Evolutionary conservation across 2,113 vertebrate species (phyloP).

Genomic region (Stegostoma tigrinum): DNA sequence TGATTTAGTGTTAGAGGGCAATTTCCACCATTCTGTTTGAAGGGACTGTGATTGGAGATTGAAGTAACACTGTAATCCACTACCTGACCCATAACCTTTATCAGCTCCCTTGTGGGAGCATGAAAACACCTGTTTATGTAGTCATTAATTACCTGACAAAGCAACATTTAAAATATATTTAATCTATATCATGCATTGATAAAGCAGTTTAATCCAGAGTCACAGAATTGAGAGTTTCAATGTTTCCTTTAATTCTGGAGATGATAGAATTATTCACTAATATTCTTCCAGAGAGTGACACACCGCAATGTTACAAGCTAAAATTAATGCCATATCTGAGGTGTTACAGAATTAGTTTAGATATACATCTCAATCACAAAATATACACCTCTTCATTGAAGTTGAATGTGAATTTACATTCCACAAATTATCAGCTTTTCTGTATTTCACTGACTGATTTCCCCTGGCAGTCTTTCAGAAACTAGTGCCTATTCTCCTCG

Average conservation of each 20-base stretch:
- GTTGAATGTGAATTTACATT: conserved; percentile 20
- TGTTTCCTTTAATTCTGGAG: neutral
- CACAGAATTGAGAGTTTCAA: neutral
- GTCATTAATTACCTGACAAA: neutral
- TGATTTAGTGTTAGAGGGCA: neutral
- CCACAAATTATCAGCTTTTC: conserved; percentile 16
- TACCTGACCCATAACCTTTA: neutral
- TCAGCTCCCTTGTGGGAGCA: neutral
- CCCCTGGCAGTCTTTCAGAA: neutral
- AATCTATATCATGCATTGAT: neutral
- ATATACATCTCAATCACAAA: neutral
- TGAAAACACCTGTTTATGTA: neutral
- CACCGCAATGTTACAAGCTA: neutral
- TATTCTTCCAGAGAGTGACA: conserved; percentile 18
- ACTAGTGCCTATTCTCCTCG: neutral
- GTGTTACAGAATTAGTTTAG: conserved; percentile 17
- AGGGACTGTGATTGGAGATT: neutral
- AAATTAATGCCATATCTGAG: conserved; percentile 25
- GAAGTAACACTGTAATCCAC: neutral
- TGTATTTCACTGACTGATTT: neutral
- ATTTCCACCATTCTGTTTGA: neutral
- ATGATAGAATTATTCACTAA: conserved; percentile 15
- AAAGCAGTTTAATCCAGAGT: neutral
- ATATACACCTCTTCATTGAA: neutral
- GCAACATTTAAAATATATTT: neutral